Evolutionary conservation across 2,797 vertebrate genomes (phyloP).

Genomic region (Sebastes iracundus): DNA sequence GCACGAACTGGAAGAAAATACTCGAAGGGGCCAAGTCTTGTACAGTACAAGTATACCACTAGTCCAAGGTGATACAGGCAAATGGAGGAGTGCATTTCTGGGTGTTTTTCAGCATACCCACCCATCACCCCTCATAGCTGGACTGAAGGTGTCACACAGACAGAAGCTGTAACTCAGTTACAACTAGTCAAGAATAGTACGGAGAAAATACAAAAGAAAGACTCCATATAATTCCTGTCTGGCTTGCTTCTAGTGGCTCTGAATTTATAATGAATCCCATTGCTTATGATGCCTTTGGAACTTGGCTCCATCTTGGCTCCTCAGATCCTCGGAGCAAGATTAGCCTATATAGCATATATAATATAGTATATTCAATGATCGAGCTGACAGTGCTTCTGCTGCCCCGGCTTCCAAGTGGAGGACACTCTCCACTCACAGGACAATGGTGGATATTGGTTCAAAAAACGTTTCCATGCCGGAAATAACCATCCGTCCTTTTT

Average conservation of each 20-base stretch:
- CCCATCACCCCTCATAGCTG: not conserved
- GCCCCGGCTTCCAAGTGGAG: not conserved
- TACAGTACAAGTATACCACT: not conserved
- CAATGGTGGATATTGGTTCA: not conserved
- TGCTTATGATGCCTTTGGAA: not conserved
- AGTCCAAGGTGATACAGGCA: not conserved
- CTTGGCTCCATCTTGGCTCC: not conserved
- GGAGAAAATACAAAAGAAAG: not conserved
- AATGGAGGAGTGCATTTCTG: not conserved
- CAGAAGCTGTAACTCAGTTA: not conserved
- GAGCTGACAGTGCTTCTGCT: not conserved
- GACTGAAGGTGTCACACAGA: not conserved
- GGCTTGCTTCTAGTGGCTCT: not conserved
- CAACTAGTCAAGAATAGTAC: not conserved
- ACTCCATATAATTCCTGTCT: not conserved
- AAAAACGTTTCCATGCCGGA: not conserved
- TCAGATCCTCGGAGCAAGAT: not conserved
- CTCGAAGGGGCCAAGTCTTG: not conserved
- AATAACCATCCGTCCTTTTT: not conserved
- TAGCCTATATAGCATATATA: not conserved
- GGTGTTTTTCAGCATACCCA: not conserved
- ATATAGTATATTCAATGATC: too few relatives aligned
- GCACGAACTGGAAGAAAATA: constrained; percentile 4
- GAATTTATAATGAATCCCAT: not conserved
- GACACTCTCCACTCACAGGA: too few relatives aligned